These are phyloP conservation scores for Pedetes capensis DNA, from an alignment of 2,113 vertebrate genomes.

Conservation along the genomic window DNA sequence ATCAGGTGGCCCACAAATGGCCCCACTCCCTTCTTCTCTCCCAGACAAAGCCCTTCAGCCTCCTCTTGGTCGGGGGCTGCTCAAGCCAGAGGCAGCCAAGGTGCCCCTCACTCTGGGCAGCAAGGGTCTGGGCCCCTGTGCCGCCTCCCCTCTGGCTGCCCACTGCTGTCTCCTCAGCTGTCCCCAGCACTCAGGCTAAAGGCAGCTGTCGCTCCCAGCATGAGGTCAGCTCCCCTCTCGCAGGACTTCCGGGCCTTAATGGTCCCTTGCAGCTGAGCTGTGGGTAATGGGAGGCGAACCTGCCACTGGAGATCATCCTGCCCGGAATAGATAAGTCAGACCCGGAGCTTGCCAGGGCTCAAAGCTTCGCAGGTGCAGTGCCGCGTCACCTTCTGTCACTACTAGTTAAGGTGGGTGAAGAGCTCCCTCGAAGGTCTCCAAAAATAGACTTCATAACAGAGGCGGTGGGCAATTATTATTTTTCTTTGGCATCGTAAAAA, in stretches of 20 bases:
- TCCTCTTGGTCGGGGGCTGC: not conserved
- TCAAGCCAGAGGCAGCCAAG: not conserved
- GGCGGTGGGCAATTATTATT: not conserved
- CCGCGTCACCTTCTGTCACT: not conserved
- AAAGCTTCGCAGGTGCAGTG: rapidly evolving
- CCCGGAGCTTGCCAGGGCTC: rapidly evolving
- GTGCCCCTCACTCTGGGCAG: not conserved
- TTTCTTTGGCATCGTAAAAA: conserved; percentile 4
- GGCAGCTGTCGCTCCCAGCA: rapidly evolving
- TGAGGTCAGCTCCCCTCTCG: rapidly evolving
- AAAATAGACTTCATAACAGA: not conserved
- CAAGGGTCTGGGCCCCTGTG: rapidly evolving
- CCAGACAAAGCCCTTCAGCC: rapidly evolving
- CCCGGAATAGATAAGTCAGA: not conserved
- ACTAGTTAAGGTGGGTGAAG: not conserved
- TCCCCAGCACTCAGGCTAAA: rapidly evolving
- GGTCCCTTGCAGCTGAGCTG: not conserved
- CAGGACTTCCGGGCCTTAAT: rapidly evolving
- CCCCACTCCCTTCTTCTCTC: rapidly evolving
- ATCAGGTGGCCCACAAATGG: rapidly evolving
- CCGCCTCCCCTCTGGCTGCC: not conserved
- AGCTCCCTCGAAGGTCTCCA: no score
- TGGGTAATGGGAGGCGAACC: rapidly evolving
- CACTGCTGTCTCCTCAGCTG: rapidly evolving
- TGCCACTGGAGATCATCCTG: not conserved